Percentiles rank a stretch among this genome's conserved stretches.
phyloP scores from a whole-genome alignment of 2,797 vertebrate genomes.

The Eurystomus glaucurus region DNA sequence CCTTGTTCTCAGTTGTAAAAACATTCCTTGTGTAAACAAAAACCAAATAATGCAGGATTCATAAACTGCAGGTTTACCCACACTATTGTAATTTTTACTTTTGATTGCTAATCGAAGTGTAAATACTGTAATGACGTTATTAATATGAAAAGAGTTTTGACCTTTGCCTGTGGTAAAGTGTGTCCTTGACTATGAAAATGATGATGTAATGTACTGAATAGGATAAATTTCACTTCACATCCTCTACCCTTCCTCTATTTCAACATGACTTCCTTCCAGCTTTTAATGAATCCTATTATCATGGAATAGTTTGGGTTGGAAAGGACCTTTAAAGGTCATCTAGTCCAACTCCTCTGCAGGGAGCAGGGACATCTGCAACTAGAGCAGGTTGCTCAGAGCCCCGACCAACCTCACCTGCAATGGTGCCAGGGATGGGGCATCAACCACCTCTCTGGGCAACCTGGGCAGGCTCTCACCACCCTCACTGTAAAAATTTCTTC shows the following conservation, averaged over 20 bases:
- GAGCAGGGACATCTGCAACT: not conserved
- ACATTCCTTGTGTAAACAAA: not conserved
- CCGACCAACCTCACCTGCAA: not conserved
- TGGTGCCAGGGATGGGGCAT: not conserved
- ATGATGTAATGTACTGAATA: not conserved
- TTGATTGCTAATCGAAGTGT: not conserved
- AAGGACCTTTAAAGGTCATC: not conserved
- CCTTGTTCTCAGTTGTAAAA: not conserved
- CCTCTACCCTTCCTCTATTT: not conserved
- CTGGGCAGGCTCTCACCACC: fast-evolving
- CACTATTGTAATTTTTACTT: fast-evolving
- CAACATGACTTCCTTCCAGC: fast-evolving
- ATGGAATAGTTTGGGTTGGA: not conserved
- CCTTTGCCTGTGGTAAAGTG: not conserved
- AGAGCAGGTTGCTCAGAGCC: not conserved
- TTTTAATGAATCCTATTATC: not conserved
- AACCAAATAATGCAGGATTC: not conserved
- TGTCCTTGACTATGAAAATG: not conserved
- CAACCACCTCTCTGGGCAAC: not conserved
- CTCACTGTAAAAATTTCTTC: not conserved
- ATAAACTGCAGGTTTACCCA: not conserved
- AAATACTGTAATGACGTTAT: not conserved
- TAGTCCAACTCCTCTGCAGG: fast-evolving
- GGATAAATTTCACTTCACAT: not conserved
- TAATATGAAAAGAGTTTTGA: not conserved